A percentile compares a stretch with the other conserved stretches of the same genome.
Evolutionary conservation across 2,797 vertebrate species (phyloP).

Genomic region (Lophotriccus pileatus): DNA sequence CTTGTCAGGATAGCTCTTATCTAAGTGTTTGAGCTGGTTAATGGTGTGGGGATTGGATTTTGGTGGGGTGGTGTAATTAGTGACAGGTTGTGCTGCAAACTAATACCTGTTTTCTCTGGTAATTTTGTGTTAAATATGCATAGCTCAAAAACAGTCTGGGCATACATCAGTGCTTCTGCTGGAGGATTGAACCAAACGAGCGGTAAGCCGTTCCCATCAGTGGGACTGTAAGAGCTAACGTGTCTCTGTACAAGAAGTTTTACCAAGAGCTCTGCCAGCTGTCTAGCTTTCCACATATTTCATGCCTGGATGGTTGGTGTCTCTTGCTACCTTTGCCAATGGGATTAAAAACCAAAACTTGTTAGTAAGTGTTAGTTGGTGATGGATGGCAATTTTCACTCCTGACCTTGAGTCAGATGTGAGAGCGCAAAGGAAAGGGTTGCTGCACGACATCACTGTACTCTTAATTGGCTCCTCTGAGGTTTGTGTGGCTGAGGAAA

Average conservation of each 20-base stretch:
- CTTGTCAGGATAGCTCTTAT: background rate
- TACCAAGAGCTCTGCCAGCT: background rate
- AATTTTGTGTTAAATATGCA: background rate
- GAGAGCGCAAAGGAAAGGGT: background rate
- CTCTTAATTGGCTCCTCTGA: slow-evolving; percentile 18
- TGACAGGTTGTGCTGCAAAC: background rate
- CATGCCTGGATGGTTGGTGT: background rate
- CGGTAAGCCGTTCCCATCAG: background rate
- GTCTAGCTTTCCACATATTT: background rate
- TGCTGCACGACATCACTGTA: background rate
- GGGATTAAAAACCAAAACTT: background rate
- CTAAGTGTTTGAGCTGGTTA: background rate
- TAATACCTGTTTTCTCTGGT: background rate
- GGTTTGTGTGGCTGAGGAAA: background rate
- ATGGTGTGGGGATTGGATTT: background rate
- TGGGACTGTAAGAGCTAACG: background rate
- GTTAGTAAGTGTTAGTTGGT: background rate
- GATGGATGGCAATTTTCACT: background rate
- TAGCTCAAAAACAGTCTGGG: background rate
- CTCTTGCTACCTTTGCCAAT: background rate
- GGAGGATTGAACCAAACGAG: background rate
- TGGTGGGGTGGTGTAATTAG: background rate
- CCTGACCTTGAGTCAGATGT: background rate
- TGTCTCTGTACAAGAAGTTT: background rate
- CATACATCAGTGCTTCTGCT: background rate